These are phyloP conservation scores for Lamellibrachia columna DNA, from an alignment of 2,888 invertebrate genomes.

Conservation along the genomic window DNA sequence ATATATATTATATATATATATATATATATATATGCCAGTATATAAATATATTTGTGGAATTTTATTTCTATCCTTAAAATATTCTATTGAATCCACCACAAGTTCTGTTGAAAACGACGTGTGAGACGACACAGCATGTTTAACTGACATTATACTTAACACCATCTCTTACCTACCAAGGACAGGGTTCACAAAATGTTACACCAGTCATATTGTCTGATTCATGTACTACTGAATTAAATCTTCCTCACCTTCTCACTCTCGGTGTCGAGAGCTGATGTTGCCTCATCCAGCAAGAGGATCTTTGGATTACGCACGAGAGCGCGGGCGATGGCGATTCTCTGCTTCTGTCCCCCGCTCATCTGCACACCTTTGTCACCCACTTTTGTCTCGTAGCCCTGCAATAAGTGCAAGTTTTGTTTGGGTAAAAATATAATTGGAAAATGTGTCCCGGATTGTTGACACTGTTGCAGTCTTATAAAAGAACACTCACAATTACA, in stretches of 20 bases:
- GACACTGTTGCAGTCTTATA: no score
- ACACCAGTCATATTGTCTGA: background rate
- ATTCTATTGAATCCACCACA: no score
- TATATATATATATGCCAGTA: no score
- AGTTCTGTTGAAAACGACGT: no score
- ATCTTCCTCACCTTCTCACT: constrained; percentile 54
- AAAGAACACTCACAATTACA: no score
- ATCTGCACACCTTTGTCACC: constrained; percentile 64
- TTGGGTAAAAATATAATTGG: background rate
- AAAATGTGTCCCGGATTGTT: background rate
- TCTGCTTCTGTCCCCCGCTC: constrained; percentile 67
- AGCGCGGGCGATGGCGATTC: constrained; percentile 67
- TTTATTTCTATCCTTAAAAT: no score
- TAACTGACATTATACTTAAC: no score
- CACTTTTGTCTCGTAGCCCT: constrained; percentile 57
- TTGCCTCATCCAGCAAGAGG: constrained; percentile 66
- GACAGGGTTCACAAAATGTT: background rate
- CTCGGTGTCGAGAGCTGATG: constrained; percentile 65
- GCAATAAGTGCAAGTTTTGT: background rate
- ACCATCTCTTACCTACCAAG: background rate
- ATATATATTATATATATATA: no score
- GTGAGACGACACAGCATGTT: no score
- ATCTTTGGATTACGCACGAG: constrained; percentile 65
- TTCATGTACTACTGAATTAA: background rate
- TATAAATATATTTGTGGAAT: no score